These are phyloP conservation scores for Acanthosoma haemorrhoidale DNA, from an alignment of 2,888 invertebrate genomes.

Conservation along the genomic window DNA sequence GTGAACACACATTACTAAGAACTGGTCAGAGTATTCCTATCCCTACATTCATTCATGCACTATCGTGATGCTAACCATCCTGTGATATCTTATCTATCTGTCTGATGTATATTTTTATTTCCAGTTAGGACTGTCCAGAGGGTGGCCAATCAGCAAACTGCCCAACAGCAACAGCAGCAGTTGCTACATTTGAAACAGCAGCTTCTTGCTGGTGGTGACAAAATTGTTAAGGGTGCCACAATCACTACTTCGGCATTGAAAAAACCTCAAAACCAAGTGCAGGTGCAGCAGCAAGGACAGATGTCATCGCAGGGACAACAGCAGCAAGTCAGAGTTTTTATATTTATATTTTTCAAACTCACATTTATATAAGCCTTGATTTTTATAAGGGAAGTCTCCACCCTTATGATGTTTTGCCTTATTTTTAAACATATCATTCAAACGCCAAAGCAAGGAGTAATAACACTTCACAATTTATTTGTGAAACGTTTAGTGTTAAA, in stretches of 20 bases:
- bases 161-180: conserved; percentile 38
- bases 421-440: too few species aligned
- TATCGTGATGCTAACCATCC: neutral
- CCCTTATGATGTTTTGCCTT: too few species aligned
- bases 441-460: too few species aligned
- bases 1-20: too few species aligned
- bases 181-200: conserved; percentile 39
- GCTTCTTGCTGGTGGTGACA: conserved; percentile 27
- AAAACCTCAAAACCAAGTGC: neutral
- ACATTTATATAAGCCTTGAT: too few species aligned
- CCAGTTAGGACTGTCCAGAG: conserved; percentile 33
- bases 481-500: too few species aligned
- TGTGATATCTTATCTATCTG: neutral
- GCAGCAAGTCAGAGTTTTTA: conserved; percentile 19
- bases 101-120: neutral
- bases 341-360: too few species aligned
- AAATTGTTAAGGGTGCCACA: conserved; percentile 13
- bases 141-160: neutral
- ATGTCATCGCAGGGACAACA: conserved; percentile 30
- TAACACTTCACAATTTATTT: too few species aligned
- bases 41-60: too few species aligned
- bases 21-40: too few species aligned
- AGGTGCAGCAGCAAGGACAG: conserved; percentile 23
- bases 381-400: too few species aligned
- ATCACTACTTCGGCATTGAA: neutral